These are phyloP conservation scores for Tonatia bakeri DNA, from an alignment of 2,113 vertebrate genomes.

Conservation along the genomic window DNA sequence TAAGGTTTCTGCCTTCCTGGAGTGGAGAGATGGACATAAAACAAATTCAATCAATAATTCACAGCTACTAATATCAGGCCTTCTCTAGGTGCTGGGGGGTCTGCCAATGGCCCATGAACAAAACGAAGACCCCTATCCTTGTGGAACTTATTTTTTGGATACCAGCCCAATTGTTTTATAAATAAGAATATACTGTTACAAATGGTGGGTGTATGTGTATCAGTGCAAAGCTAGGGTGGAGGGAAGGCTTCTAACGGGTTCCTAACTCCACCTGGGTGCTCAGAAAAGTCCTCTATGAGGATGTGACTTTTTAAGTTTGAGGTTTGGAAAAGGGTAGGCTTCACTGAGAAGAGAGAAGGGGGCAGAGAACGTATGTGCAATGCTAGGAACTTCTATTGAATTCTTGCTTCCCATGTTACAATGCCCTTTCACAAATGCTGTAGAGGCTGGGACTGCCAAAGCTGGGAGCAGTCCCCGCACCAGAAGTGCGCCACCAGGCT, in stretches of 20 bases:
- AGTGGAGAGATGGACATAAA: background rate
- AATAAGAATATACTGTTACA: background rate
- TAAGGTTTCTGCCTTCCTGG: background rate
- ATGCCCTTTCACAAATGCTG: background rate
- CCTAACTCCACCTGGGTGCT: background rate
- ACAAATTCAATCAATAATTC: background rate
- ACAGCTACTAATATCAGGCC: background rate
- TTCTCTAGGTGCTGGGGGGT: background rate
- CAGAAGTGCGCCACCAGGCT: background rate
- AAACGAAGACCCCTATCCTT: background rate
- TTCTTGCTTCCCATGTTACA: background rate
- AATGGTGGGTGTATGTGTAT: background rate
- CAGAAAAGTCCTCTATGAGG: background rate
- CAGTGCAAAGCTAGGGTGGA: background rate
- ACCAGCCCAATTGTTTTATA: background rate
- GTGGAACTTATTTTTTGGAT: background rate
- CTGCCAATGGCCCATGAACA: background rate
- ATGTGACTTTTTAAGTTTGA: background rate
- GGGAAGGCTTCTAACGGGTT: background rate
- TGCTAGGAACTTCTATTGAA: background rate
- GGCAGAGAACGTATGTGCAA: background rate
- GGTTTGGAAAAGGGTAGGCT: background rate
- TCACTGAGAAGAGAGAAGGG: background rate
- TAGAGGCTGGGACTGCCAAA: background rate
- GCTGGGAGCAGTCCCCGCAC: background rate